Conservation (phyloP, 2,888 invertebrate species). For the Hecatera dysodea region DNA sequence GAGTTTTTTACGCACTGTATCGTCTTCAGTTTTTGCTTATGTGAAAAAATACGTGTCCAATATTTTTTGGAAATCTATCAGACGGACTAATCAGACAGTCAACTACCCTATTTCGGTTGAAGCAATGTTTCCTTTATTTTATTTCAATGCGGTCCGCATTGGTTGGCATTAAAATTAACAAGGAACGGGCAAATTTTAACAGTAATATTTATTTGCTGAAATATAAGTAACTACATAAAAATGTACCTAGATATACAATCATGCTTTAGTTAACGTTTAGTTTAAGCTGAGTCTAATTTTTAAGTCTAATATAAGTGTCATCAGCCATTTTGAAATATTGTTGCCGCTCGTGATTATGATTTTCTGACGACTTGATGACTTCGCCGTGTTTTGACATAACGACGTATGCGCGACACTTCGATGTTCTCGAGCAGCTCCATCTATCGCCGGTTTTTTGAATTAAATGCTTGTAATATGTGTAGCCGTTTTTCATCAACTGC, state of each 20-base stretch:
- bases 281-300: background rate
- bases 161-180: too few relatives aligned
- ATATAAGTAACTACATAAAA: background rate
- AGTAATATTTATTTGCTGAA: background rate
- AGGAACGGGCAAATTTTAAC: background rate
- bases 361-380: constrained; percentile 17
- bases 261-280: too few relatives aligned
- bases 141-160: background rate
- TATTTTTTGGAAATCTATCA: too few relatives aligned
- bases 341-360: constrained; percentile 13
- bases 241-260: background rate
- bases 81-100: too few relatives aligned
- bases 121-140: background rate
- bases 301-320: constrained; percentile 18
- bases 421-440: constrained; percentile 68
- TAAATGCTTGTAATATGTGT: constrained; percentile 65
- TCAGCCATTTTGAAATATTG: constrained; percentile 2
- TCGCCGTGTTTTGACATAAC: constrained; percentile 35
- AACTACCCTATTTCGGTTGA: too few relatives aligned
- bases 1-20: too few relatives aligned
- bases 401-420: constrained; percentile 64
- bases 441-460: constrained; percentile 55
- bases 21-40: too few relatives aligned
- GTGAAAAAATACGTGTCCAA: too few relatives aligned
- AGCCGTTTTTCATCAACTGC: constrained; percentile 47